These are phyloP conservation scores for Epinephelus moara DNA, from an alignment of 2,113 vertebrate species.

Conservation along the genomic window DNA sequence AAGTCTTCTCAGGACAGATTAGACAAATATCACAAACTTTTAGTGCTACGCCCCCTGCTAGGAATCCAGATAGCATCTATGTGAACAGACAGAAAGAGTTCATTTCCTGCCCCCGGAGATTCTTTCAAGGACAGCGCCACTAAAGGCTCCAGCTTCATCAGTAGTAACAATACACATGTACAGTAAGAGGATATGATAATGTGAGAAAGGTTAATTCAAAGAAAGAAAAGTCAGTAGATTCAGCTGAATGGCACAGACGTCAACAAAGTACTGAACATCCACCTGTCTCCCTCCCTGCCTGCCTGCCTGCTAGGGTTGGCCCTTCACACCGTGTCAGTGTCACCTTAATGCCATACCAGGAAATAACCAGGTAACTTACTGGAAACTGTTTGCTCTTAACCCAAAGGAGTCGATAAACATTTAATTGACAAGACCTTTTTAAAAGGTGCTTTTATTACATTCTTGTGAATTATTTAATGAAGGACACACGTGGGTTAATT, in stretches of 20 bases:
- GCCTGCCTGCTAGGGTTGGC: conserved; percentile 30
- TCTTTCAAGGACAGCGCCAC: conserved; percentile 34
- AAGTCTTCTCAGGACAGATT: conserved; percentile 89
- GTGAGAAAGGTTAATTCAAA: conserved; percentile 41
- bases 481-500: conserved; percentile 51
- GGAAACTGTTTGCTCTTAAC: conserved; percentile 17
- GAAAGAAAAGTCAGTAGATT: conserved; percentile 59
- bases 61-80: conserved; percentile 60
- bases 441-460: conserved; percentile 41
- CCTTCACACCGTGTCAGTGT: conserved; percentile 22
- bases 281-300: conserved; percentile 19
- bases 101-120: conserved; percentile 21
- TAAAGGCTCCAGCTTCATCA: conserved; percentile 69
- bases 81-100: conserved; percentile 20
- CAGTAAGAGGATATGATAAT: conserved; percentile 45
- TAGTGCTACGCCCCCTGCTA: conserved; percentile 70
- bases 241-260: conserved; percentile 43
- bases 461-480: conserved; percentile 51
- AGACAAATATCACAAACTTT: conserved; percentile 79
- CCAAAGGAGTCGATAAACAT: conserved; percentile 17
- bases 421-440: conserved; percentile 41
- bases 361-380: conserved; percentile 56
- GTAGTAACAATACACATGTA: conserved; percentile 70
- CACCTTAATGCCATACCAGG: conserved; percentile 48
- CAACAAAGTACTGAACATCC: conserved; percentile 1